phyloP scores from a whole-genome alignment of 2,113 vertebrate genomes.

The Felis catus region DNA sequence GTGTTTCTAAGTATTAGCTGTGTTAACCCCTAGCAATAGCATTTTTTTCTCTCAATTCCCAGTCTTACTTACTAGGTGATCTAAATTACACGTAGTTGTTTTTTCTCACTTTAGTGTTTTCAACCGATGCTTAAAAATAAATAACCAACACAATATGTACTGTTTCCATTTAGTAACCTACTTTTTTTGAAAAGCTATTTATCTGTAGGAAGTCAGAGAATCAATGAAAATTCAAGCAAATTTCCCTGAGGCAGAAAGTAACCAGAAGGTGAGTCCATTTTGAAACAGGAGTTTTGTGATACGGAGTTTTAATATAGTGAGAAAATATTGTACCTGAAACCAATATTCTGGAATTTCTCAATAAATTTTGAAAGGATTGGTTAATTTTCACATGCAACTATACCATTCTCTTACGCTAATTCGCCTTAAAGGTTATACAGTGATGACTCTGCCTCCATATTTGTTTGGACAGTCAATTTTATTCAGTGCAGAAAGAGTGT shows the following conservation, averaged over 20 bases:
- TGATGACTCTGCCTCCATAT: neutral
- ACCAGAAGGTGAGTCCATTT: neutral
- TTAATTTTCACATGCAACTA: neutral
- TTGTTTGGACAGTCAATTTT: neutral
- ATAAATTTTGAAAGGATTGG: neutral
- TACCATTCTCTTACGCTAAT: neutral
- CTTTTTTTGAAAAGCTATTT: neutral
- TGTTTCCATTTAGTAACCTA: neutral
- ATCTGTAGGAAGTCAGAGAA: neutral
- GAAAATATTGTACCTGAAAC: neutral
- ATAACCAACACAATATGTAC: neutral
- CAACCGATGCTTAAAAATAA: constrained; percentile 12
- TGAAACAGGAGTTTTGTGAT: neutral
- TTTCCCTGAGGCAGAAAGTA: neutral
- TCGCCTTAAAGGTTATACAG: neutral
- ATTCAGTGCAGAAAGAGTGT: neutral
- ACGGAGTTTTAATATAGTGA: neutral
- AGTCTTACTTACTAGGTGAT: neutral
- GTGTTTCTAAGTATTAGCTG: neutral
- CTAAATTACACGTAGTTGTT: neutral
- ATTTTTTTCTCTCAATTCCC: neutral
- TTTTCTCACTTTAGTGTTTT: neutral
- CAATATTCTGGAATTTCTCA: neutral
- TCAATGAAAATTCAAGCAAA: neutral
- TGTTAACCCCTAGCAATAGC: neutral